Conservation (phyloP, 2,888 invertebrate genomes). For the Noctua pronuba region DNA sequence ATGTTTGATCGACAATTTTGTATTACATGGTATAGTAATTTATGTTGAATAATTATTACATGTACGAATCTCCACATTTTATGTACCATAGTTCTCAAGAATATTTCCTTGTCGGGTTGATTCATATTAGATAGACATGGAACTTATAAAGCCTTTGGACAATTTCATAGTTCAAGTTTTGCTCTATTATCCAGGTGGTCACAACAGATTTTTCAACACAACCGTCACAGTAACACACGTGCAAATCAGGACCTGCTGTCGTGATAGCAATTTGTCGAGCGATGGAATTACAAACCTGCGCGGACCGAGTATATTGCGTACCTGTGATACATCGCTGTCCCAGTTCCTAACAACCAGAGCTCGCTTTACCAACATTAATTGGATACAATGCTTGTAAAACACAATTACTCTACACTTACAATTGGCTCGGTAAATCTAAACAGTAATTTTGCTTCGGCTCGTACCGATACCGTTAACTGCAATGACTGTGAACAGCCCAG, state of each 20-base stretch:
- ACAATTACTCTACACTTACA: conserved; percentile 67
- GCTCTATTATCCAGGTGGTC: background rate
- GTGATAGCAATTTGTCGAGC: conserved; percentile 51
- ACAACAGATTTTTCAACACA: conserved; percentile 4
- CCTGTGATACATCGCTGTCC: conserved; percentile 62
- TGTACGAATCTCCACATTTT: background rate
- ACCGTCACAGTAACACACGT: conserved; percentile 11
- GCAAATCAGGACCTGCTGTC: conserved; percentile 16
- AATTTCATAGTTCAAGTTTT: background rate
- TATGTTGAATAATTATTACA: background rate
- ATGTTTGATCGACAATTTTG: conserved; percentile 18
- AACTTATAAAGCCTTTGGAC: too few relatives aligned
- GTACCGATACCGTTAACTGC: conserved; percentile 78
- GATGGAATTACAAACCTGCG: conserved; percentile 46
- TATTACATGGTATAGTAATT: conserved; percentile 6
- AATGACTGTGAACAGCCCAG: conserved; percentile 71
- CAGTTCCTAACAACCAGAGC: conserved; percentile 48
- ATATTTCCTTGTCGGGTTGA: background rate
- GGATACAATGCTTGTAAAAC: conserved; percentile 63
- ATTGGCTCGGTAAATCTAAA: conserved; percentile 72
- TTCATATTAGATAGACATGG: background rate
- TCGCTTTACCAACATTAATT: conserved; percentile 65
- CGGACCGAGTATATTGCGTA: conserved; percentile 46
- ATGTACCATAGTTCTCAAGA: background rate
- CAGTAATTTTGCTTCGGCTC: conserved; percentile 74